These are phyloP conservation scores for Cosmorhoe ocellata DNA, from an alignment of 2,888 invertebrate species.

Conservation along the genomic window DNA sequence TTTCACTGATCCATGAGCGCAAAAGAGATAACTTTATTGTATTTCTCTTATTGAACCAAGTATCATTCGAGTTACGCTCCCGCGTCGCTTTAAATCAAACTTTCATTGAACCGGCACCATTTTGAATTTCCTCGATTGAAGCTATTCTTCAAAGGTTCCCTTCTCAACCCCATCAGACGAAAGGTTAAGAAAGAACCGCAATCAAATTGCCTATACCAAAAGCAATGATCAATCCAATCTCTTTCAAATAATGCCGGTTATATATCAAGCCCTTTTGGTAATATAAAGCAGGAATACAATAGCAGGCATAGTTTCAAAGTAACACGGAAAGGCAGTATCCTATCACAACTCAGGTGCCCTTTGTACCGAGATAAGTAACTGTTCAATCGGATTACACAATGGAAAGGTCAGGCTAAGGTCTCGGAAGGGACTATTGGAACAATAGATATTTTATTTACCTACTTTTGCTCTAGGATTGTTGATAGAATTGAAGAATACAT, in stretches of 20 bases:
- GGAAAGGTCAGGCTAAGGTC: conserved; percentile 34
- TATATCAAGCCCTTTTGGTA: conserved; percentile 26
- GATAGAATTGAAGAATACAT: not conserved
- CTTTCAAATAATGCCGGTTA: conserved; percentile 16
- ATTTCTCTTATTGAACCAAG: no score
- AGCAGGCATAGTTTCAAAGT: conserved; percentile 30
- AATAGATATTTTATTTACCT: conserved; percentile 35
- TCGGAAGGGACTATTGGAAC: conserved; percentile 30
- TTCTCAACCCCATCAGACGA: not conserved
- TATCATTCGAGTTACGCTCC: no score
- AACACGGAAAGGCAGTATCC: conserved; percentile 26
- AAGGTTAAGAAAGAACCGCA: conserved; percentile 2
- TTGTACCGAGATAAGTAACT: conserved; percentile 41
- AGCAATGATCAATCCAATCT: conserved; percentile 22
- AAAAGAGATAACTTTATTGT: no score
- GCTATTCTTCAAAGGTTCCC: not conserved
- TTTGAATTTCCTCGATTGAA: not conserved
- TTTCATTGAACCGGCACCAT: no score
- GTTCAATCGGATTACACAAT: conserved; percentile 41
- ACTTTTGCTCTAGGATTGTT: conserved; percentile 13
- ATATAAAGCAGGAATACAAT: conserved; percentile 28
- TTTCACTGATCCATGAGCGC: no score
- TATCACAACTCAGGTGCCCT: conserved; percentile 36
- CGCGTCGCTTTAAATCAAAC: no score
- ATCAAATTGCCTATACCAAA: conserved; percentile 11